phyloP scores from a whole-genome alignment of 2,113 vertebrate species.

The Dasyornis broadbenti region DNA sequence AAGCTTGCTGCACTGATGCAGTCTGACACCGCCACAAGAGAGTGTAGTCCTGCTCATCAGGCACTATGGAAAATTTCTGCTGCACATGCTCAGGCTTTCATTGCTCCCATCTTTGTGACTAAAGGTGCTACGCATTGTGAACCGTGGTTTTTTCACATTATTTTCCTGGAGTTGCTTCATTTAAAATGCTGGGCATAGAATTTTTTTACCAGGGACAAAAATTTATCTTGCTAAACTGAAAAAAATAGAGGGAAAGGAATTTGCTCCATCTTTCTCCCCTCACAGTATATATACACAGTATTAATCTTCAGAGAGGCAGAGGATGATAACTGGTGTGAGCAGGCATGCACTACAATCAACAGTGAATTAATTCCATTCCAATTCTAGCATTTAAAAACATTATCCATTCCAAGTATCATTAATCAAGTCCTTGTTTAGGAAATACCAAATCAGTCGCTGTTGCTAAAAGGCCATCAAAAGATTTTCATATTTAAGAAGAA shows the following conservation, averaged over 20 bases:
- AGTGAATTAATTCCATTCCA: constrained; percentile 7
- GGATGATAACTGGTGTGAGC: constrained; percentile 43
- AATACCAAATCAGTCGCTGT: constrained; percentile 27
- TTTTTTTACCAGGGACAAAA: background rate
- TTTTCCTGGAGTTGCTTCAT: background rate
- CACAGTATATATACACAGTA: constrained; percentile 12
- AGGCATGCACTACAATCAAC: constrained; percentile 21
- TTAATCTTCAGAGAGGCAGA: constrained; percentile 27
- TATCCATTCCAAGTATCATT: constrained; percentile 45
- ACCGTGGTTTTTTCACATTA: background rate
- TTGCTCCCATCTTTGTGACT: background rate
- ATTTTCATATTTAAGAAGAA: background rate
- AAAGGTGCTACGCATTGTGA: background rate
- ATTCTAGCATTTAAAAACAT: constrained; percentile 37
- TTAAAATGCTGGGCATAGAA: background rate
- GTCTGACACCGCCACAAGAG: background rate
- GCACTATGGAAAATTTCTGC: background rate
- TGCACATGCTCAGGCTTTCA: background rate
- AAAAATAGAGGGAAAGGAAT: constrained; percentile 43
- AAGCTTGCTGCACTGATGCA: background rate
- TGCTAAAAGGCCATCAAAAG: background rate
- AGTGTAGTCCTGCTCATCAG: background rate
- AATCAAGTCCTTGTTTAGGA: constrained; percentile 47
- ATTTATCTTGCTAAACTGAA: background rate
- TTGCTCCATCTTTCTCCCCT: background rate